These are phyloP conservation scores for Andrena bucephala DNA, from an alignment of 2,888 invertebrate genomes.

Conservation along the genomic window DNA sequence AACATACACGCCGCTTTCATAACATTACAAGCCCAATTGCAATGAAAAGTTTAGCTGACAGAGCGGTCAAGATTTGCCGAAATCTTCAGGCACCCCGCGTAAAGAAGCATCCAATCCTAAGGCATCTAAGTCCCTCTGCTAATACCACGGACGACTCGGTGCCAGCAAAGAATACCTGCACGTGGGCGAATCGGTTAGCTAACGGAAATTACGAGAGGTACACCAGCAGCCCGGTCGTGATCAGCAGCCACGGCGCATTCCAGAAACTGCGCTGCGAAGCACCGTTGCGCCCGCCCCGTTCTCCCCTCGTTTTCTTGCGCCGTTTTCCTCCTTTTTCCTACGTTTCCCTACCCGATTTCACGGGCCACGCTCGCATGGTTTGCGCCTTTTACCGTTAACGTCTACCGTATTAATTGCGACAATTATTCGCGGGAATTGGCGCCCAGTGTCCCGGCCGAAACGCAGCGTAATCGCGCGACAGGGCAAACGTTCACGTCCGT, in stretches of 20 bases:
- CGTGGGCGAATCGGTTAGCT: slow-evolving; percentile 61
- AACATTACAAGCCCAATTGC: too few species aligned
- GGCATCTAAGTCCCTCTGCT: not conserved
- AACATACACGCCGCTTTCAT: too few species aligned
- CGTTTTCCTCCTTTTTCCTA: slow-evolving; percentile 18
- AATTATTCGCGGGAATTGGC: slow-evolving; percentile 61
- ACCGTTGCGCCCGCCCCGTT: slow-evolving; percentile 47
- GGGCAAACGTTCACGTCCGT: slow-evolving; percentile 41
- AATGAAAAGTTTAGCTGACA: too few species aligned
- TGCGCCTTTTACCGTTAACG: slow-evolving; percentile 44
- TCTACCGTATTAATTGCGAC: slow-evolving; percentile 60
- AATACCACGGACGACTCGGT: slow-evolving; percentile 10
- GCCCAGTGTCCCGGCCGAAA: slow-evolving; percentile 48
- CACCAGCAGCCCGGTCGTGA: slow-evolving; percentile 48
- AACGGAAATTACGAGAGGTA: slow-evolving; percentile 64
- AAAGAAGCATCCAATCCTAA: slow-evolving; percentile 8
- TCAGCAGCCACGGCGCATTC: slow-evolving; percentile 50
- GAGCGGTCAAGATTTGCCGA: too few species aligned
- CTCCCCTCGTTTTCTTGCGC: not conserved
- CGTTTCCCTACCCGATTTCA: not conserved
- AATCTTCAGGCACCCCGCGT: not conserved
- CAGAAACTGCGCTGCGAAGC: slow-evolving; percentile 53
- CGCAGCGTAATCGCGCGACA: slow-evolving; percentile 49
- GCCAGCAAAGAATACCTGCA: slow-evolving; percentile 50
- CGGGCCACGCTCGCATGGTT: not conserved